Evolutionary conservation across 2,113 vertebrate genomes (phyloP), one percentile per base, ranked within the genome.

Genomic region (Cygnus atratus): DNA sequence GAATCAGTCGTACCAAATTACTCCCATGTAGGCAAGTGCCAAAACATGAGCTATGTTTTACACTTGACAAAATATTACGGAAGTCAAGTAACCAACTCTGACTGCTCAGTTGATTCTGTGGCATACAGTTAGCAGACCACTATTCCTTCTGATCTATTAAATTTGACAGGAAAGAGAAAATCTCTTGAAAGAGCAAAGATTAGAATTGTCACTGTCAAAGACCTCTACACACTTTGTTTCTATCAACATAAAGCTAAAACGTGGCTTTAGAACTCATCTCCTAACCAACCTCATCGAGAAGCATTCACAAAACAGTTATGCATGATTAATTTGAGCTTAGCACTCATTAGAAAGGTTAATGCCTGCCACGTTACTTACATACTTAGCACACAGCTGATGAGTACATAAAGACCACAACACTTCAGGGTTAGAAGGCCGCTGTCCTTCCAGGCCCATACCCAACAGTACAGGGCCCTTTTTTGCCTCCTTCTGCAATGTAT

Each of bases 161-260:
- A 66, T 68, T 4, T 67, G 71, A 57, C 9, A 61, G 35, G 10
- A 63, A 88, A 81, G 68, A 50, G 33, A 5, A 21, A 6, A 54
- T 2, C 41, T 75, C 39, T 3, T 26, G 31, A 37, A 67, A 74
- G 13, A 43, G 25, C 37, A 41, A 25, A 66, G 44, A 16, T 25
- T 14, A 50, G n/a, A n/a, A 44, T 33, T 65, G 22, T 50, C 41
- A 31, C 41, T 50, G 35, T 39, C 0, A 1, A 20, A 5, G 31
- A 85, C 52, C 15, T 67, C 28, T 33, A 12, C 8, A 54, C 0
- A 0, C 31, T 58, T 70, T 0, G 12, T 22, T 71, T n/a, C 57
- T 73, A 37, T 28, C 54, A 72, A 29, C 12, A 29, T 25, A 59
- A 52, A 79, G n/a, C 37, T 33, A 31, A 0, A 3, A 19, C 19